phyloP scores from a whole-genome alignment of 2,888 invertebrate genomes.

The Cheilosia impressa region DNA sequence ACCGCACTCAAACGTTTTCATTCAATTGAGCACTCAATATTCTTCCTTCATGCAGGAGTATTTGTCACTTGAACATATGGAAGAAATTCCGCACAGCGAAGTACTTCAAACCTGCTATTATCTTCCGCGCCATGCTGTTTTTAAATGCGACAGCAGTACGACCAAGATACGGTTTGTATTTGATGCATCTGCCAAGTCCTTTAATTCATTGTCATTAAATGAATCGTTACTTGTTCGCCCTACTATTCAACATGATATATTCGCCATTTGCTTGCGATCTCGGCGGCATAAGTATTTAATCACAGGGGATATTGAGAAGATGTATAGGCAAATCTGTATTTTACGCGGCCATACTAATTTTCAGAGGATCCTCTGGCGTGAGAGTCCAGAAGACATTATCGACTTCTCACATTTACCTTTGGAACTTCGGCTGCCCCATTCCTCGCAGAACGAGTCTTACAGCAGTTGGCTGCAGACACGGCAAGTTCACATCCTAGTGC shows the following conservation, averaged over 20 bases:
- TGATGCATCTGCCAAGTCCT: slow-evolving; percentile 41
- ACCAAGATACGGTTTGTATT: slow-evolving; percentile 59
- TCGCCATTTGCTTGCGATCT: slow-evolving; percentile 38
- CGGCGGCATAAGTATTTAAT: slow-evolving; percentile 38
- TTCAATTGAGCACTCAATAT: slow-evolving; percentile 20
- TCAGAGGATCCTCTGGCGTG: slow-evolving; percentile 61
- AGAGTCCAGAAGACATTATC: slow-evolving; percentile 15
- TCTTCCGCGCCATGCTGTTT: slow-evolving; percentile 20
- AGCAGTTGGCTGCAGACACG: slow-evolving; percentile 64
- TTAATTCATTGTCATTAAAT: slow-evolving; percentile 37
- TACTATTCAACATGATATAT: slow-evolving; percentile 39
- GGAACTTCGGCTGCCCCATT: too few relatives aligned
- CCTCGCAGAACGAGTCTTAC: slow-evolving; percentile 19
- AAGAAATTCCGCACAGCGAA: slow-evolving; percentile 28
- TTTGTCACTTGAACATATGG: slow-evolving; percentile 40
- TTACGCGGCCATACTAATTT: slow-evolving; percentile 28
- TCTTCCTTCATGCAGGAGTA: slow-evolving; percentile 40
- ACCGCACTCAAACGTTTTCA: slow-evolving; percentile 16
- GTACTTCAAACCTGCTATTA: slow-evolving; percentile 31
- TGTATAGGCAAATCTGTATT: slow-evolving; percentile 62
- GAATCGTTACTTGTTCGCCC: slow-evolving; percentile 45
- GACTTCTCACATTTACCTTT: slow-evolving; percentile 8
- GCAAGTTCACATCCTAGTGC: background rate
- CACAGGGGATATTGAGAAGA: slow-evolving; percentile 59
- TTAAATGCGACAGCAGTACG: slow-evolving; percentile 40